A percentile compares a stretch with the other conserved stretches of the same genome.
phyloP scores from a whole-genome alignment of 1,140 invertebrate genomes.

The Scaptomyza pallida region DNA sequence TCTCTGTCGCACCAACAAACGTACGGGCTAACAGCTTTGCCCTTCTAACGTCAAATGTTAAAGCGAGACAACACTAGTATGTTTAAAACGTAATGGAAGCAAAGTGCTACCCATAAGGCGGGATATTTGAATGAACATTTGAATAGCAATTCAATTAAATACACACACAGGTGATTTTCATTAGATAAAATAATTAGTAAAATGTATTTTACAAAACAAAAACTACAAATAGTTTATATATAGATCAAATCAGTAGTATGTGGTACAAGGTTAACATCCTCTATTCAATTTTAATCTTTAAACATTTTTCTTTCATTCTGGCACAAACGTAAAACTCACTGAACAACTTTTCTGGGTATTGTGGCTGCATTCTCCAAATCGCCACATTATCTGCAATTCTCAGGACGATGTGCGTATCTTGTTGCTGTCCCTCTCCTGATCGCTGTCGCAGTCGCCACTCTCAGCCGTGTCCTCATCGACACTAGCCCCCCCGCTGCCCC shows the following conservation, averaged over 20 bases:
- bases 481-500: constrained; percentile 44
- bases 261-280: constrained; percentile 6
- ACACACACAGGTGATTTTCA: constrained; percentile 12
- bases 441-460: constrained; percentile 70
- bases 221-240: constrained; percentile 67
- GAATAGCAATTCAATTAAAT: constrained; percentile 24
- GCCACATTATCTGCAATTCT: constrained; percentile 71
- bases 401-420: constrained; percentile 72
- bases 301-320: constrained; percentile 1
- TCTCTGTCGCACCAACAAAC: neutral
- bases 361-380: constrained; percentile 35
- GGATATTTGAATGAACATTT: constrained; percentile 10
- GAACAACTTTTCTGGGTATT: constrained; percentile 12
- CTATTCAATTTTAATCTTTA: constrained; percentile 1
- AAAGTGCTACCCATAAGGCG: constrained; percentile 57
- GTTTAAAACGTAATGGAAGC: neutral
- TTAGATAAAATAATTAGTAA: constrained; percentile 46
- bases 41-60: neutral
- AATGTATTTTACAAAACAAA: constrained; percentile 60
- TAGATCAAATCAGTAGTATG: constrained; percentile 48
- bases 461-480: constrained; percentile 64
- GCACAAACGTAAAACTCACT: constrained; percentile 32
- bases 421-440: constrained; percentile 55
- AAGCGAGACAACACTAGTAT: constrained; percentile 10
- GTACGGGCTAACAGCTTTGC: neutral